Base-by-base conservation (phyloP, 1,140 invertebrate genomes). In the Conus ventricosus region DNA sequence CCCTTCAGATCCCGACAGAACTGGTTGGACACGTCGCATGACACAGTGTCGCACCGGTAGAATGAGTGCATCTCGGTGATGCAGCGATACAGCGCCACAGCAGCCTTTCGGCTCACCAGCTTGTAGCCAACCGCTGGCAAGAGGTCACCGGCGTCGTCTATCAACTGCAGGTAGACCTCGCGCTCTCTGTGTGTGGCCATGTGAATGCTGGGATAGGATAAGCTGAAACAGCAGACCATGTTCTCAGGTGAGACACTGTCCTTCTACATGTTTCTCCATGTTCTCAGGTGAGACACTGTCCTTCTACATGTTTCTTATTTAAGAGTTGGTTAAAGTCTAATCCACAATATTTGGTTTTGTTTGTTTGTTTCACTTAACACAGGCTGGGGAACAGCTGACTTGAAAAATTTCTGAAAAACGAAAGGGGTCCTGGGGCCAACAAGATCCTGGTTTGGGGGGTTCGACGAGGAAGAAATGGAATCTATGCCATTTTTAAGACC, bases 31-130 rank as follows among this genome's bases (percentile, higher is more conserved):
- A 98, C 98, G 87, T 97, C 97, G 91, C 96, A 97, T 20, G 97
- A 96, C 3, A 98, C 97, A 0, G 98, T 98, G 94, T 98, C 98
- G 95, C 98, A 98, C 91, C 97, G 97, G 94, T 98, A 98, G 95
- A 98, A 98, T 7, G 97, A 97, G 93, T 98, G 97, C 92, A 97
- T 98, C 94, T 98, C 98, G 0, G 97, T 98, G 85, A 98, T 97
- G n/a, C 97, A 97, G 76, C 98, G 96, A 94, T 98, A 98, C 4
- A 98, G 95, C 63, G 97, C 97, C 25, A 97, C 97, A 13, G 97
- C 97, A 25, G 97, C 96, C 51, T 97, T 96, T 83, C 96, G 96
- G 83, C 97, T 98, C 90, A 97, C 96, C 94, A 98, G 96, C 95
- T 97, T 98, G 89, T 98, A 97, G 92, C 97, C 97, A 76, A 98